A percentile compares a stretch with the other conserved stretches of the same genome.
Conservation (phyloP, 2,888 invertebrate genomes). For the Ophion ellenae region DNA sequence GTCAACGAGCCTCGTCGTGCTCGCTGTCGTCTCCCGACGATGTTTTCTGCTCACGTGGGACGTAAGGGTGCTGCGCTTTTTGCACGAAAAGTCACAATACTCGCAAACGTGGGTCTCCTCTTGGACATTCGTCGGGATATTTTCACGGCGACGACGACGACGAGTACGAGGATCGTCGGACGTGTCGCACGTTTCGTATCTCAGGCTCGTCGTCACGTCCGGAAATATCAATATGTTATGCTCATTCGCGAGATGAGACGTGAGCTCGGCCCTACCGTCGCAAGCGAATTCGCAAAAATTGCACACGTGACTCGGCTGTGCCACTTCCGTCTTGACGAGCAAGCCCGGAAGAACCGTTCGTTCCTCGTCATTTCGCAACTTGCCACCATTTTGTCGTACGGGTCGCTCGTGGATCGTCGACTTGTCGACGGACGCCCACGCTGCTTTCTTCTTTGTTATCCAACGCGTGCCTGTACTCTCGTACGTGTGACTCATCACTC, state of each 20-base stretch:
- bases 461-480: slow-evolving; percentile 8
- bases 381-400: neutral
- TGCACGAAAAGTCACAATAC: slow-evolving; percentile 71
- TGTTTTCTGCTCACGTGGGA: slow-evolving; percentile 70
- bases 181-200: slow-evolving; percentile 29
- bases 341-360: neutral
- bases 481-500: slow-evolving; percentile 62
- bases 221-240: slow-evolving; percentile 57
- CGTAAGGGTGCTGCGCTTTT: slow-evolving; percentile 64
- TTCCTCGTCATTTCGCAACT: neutral
- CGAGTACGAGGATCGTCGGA: neutral
- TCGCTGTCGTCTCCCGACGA: neutral
- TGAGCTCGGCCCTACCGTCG: slow-evolving; percentile 56
- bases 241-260: slow-evolving; percentile 66
- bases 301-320: slow-evolving; percentile 60
- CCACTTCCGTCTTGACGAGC: neutral
- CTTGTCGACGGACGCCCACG: slow-evolving; percentile 5
- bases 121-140: neutral
- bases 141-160: neutral
- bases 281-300: slow-evolving; percentile 69
- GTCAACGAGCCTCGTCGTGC: neutral
- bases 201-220: slow-evolving; percentile 6
- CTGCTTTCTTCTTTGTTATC: neutral
- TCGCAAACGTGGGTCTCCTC: slow-evolving; percentile 63
- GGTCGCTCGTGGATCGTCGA: neutral